Conservation (phyloP, 2,797 vertebrate genomes). For the Chromobotia macracanthus region DNA sequence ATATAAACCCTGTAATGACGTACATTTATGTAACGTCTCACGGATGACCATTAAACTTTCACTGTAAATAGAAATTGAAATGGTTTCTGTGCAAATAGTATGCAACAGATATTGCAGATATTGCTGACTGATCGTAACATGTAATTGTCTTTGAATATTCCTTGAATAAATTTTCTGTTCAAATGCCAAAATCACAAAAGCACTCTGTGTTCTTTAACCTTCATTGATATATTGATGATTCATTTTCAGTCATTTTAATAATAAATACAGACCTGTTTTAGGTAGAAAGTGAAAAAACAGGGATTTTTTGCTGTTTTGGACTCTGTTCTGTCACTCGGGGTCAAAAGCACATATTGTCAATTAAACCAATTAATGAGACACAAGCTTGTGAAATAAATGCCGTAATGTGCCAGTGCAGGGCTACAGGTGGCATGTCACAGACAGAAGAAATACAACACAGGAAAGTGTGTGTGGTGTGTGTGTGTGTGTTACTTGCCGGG, state of each 20-base stretch:
- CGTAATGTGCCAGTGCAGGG: background rate
- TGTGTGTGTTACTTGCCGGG: background rate
- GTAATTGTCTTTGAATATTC: background rate
- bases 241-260: background rate
- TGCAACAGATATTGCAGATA: background rate
- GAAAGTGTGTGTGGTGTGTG: background rate
- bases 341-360: slow-evolving; percentile 48
- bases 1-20: background rate
- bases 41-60: background rate
- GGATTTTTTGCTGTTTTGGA: slow-evolving; percentile 7
- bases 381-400: slow-evolving; percentile 35
- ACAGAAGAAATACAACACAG: background rate
- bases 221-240: background rate
- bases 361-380: slow-evolving; percentile 49
- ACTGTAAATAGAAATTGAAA: background rate
- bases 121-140: too few species aligned
- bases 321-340: slow-evolving; percentile 35
- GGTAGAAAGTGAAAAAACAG: background rate
- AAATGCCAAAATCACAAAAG: background rate
- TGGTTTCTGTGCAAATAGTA: background rate
- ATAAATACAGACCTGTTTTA: background rate
- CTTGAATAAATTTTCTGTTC: background rate
- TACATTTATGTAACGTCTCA: background rate
- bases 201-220: background rate
- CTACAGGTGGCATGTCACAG: background rate